Conservation (phyloP, 2,797 vertebrate species). For the Phylloscopus collybita region DNA sequence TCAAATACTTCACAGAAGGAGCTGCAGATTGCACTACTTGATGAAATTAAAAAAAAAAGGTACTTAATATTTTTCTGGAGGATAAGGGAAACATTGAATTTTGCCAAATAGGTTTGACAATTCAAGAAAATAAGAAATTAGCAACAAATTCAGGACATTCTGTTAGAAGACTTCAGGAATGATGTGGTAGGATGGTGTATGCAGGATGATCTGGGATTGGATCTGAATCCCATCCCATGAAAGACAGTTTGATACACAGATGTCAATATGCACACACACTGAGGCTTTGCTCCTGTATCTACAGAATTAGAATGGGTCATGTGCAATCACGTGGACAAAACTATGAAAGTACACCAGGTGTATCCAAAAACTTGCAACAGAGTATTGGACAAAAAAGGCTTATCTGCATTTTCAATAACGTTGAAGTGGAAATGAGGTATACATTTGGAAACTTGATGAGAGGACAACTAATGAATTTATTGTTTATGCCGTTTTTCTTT, state of each 20-base stretch:
- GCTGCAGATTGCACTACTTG: not conserved
- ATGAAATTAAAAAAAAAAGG: not conserved
- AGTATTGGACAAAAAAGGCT: not conserved
- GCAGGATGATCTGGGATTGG: fast-evolving
- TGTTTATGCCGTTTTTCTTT: not conserved
- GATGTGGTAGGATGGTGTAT: fast-evolving
- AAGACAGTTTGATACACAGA: not conserved
- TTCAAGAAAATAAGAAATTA: not conserved
- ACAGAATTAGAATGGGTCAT: not conserved
- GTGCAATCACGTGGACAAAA: not conserved
- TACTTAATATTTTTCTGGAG: not conserved
- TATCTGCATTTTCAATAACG: not conserved
- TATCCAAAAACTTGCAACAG: not conserved
- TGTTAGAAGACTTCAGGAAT: not conserved
- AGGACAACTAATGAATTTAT: not conserved
- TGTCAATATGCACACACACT: not conserved
- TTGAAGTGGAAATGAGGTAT: not conserved
- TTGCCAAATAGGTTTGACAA: not conserved
- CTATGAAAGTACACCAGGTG: not conserved
- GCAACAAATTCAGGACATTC: not conserved
- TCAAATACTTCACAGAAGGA: not conserved
- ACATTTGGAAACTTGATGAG: not conserved
- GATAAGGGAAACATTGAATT: not conserved
- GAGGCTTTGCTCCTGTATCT: not conserved
- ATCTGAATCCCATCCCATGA: not conserved